Conservation (phyloP, 2,888 invertebrate genomes). For the Scotopteryx bipunctaria region DNA sequence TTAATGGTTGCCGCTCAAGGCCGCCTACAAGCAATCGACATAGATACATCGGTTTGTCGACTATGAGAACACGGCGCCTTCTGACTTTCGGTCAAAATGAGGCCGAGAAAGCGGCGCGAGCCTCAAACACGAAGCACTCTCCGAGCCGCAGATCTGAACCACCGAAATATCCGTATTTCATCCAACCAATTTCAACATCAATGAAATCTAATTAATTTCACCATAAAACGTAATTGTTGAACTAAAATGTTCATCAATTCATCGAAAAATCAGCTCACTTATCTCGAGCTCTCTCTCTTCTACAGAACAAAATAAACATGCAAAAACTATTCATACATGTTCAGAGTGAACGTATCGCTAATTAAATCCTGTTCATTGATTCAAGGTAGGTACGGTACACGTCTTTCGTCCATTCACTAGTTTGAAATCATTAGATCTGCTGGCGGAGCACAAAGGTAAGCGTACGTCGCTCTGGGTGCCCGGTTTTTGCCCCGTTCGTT, state of each 20-base stretch:
- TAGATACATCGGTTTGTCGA: constrained; percentile 79
- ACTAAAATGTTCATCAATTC: constrained; percentile 42
- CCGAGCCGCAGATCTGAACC: constrained; percentile 37
- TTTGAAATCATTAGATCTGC: constrained; percentile 71
- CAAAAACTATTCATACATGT: constrained; percentile 40
- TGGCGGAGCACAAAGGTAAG: constrained; percentile 68
- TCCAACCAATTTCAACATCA: constrained; percentile 48
- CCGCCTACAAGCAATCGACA: constrained; percentile 81
- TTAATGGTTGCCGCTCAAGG: constrained; percentile 80
- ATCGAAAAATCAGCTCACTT: constrained; percentile 41
- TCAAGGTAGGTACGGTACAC: constrained; percentile 53
- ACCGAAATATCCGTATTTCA: constrained; percentile 39
- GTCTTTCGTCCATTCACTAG: constrained; percentile 66
- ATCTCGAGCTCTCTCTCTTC: constrained; percentile 59
- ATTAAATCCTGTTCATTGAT: constrained; percentile 65
- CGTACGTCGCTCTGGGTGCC: constrained; percentile 60
- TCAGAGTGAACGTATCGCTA: constrained; percentile 51
- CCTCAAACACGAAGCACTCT: constrained; percentile 41
- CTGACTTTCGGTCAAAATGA: constrained; percentile 70
- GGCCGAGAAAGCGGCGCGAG: constrained; percentile 74
- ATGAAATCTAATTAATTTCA: constrained; percentile 50
- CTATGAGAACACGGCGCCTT: constrained; percentile 75
- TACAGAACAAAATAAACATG: constrained; percentile 44
- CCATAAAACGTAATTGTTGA: constrained; percentile 43
- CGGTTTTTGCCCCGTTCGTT: constrained; percentile 68